Percentiles rank a stretch among this genome's conserved stretches.
These are phyloP conservation scores for Antennarius maculatus DNA, from an alignment of 2,797 vertebrate species.

Conservation along the genomic window DNA sequence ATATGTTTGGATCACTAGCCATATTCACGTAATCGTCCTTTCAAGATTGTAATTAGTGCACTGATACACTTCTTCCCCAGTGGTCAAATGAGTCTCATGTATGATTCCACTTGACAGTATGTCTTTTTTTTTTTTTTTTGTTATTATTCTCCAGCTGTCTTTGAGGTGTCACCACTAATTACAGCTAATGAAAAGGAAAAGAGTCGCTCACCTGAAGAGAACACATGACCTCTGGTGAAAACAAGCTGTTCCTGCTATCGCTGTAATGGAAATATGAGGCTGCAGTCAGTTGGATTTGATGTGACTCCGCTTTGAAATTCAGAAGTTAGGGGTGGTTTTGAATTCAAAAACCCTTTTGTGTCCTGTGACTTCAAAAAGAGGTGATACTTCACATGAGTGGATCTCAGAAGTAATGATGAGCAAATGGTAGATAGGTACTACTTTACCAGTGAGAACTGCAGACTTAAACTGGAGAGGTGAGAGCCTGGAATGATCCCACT, in stretches of 20 bases:
- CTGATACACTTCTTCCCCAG: constrained; percentile 33
- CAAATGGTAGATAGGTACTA: constrained; percentile 17
- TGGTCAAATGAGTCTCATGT: constrained; percentile 35
- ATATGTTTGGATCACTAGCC: constrained; percentile 84
- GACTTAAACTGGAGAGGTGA: constrained; percentile 15
- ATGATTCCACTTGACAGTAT: constrained; percentile 42
- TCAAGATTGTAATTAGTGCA: constrained; percentile 72
- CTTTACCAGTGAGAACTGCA: constrained; percentile 18
- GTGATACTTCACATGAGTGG: constrained; percentile 21
- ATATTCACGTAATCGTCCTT: constrained; percentile 69
- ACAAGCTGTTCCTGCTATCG: constrained; percentile 34
- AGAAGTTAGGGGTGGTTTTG: neutral
- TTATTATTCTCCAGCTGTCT: constrained; percentile 56
- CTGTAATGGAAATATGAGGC: constrained; percentile 49
- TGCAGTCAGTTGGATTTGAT: constrained; percentile 37
- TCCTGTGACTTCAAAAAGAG: constrained; percentile 17
- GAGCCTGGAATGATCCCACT: constrained; percentile 21
- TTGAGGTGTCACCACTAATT: constrained; percentile 69
- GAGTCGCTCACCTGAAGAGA: constrained; percentile 65
- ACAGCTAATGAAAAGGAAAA: constrained; percentile 64
- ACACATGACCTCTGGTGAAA: constrained; percentile 58
- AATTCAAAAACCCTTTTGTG: constrained; percentile 29
- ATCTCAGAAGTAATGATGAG: constrained; percentile 38
- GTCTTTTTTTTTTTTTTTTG: constrained; percentile 5
- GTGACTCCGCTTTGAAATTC: constrained; percentile 44